phyloP scores from a whole-genome alignment of 2,888 invertebrate genomes.

The Coenonympha arcania region DNA sequence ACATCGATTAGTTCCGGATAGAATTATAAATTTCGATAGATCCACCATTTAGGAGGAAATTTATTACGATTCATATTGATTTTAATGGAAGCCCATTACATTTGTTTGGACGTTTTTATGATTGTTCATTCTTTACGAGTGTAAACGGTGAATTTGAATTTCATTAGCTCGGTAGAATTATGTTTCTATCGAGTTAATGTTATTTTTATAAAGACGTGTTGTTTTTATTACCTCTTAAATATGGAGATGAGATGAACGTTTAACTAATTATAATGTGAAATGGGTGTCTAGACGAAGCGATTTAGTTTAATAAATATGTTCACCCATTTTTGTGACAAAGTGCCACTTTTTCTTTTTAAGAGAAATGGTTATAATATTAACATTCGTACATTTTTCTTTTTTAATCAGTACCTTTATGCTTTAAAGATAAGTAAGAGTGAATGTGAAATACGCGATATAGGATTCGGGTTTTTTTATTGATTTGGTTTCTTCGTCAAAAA shows the following conservation, averaged over 20 bases:
- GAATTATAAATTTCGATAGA: slow-evolving; percentile 27
- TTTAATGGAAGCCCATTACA: slow-evolving; percentile 27
- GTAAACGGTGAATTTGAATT: slow-evolving; percentile 2
- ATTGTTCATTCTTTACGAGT: slow-evolving; percentile 11
- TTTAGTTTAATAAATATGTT: background rate
- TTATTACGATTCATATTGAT: slow-evolving; percentile 32
- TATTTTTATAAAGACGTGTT: slow-evolving; percentile 1
- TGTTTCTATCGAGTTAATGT: slow-evolving; percentile 10
- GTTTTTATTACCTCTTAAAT: background rate
- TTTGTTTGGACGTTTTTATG: slow-evolving; percentile 23
- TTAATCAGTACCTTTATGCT: no score
- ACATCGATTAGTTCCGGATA: slow-evolving; percentile 26
- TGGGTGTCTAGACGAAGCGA: background rate
- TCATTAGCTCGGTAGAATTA: background rate
- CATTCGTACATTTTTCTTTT: no score
- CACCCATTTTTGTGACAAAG: no score
- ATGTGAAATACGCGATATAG: no score
- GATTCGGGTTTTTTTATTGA: no score
- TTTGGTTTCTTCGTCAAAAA: no score
- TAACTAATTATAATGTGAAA: background rate
- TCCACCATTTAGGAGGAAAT: slow-evolving; percentile 27
- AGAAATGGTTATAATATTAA: no score
- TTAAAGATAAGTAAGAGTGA: no score
- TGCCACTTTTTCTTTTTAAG: no score
- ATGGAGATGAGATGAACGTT: background rate